Percentiles rank a stretch among this genome's conserved stretches.
These are phyloP conservation scores for Cheumatopsyche charites DNA, from an alignment of 1,140 invertebrate species.

Conservation along the genomic window DNA sequence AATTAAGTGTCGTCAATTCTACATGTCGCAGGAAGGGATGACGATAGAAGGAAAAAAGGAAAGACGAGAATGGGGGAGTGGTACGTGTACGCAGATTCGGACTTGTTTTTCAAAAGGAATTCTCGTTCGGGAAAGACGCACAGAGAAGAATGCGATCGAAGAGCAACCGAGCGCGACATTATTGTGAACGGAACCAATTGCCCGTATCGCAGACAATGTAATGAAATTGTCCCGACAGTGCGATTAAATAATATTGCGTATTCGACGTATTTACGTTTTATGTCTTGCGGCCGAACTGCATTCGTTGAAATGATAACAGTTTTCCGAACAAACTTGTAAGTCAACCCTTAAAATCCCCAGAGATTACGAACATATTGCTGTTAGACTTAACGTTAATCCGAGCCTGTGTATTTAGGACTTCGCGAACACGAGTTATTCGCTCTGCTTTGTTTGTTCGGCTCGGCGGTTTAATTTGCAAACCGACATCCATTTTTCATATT, in stretches of 20 bases:
- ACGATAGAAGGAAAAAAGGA: neutral
- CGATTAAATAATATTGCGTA: too few relatives aligned
- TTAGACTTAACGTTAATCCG: conserved; percentile 18
- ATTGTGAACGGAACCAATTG: neutral
- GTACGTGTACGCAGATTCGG: conserved; percentile 6
- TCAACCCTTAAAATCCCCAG: conserved; percentile 10
- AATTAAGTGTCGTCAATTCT: conserved; percentile 26
- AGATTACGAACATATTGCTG: conserved; percentile 23
- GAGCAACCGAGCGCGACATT: conserved; percentile 32
- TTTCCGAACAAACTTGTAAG: neutral
- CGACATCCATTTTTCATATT: too few relatives aligned
- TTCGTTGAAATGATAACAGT: conserved; percentile 7
- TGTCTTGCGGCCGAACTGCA: neutral
- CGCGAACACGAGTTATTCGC: conserved; percentile 25
- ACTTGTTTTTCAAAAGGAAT: neutral
- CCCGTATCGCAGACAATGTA: too few relatives aligned
- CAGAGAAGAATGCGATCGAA: conserved; percentile 17
- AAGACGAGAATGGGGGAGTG: conserved; percentile 13
- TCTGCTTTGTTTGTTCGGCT: conserved; percentile 13
- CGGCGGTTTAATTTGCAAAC: conserved; percentile 13
- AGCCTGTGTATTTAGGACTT: conserved; percentile 24
- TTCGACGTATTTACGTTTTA: too few relatives aligned
- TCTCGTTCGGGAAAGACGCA: too few relatives aligned
- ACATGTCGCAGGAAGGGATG: neutral
- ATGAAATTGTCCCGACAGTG: too few relatives aligned